Conservation (phyloP, 2,113 vertebrate genomes). For the Morone saxatilis region DNA sequence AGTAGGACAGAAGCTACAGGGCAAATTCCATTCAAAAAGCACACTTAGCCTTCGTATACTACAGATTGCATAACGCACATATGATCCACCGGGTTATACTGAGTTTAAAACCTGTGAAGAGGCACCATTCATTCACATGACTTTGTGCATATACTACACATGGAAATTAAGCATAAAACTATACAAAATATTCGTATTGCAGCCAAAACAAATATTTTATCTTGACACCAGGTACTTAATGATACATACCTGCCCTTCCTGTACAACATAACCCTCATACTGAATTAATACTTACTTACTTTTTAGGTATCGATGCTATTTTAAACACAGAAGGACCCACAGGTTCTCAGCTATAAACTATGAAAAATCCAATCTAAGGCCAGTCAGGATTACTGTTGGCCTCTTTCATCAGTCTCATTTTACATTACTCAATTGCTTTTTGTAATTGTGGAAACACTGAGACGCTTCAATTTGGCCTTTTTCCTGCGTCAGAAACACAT, state of each 20-base stretch:
- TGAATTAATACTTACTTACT: neutral
- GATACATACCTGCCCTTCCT: neutral
- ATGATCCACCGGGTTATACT: slow-evolving; percentile 19
- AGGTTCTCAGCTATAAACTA: neutral
- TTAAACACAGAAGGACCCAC: neutral
- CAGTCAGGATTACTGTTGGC: neutral
- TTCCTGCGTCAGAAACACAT: neutral
- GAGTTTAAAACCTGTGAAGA: neutral
- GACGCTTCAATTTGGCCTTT: neutral
- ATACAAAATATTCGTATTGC: neutral
- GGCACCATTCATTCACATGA: neutral
- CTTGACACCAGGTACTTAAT: neutral
- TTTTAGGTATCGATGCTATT: neutral
- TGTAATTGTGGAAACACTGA: neutral
- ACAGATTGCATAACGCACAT: slow-evolving; percentile 58
- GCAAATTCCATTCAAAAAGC: slow-evolving; percentile 64
- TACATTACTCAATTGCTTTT: neutral
- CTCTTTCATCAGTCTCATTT: neutral
- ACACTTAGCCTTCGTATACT: neutral
- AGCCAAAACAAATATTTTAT: neutral
- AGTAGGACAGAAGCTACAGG: slow-evolving; percentile 19
- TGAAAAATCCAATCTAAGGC: neutral
- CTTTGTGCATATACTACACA: neutral
- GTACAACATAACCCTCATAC: neutral
- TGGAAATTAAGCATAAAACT: neutral